These are phyloP conservation scores for Mastacembelus armatus DNA, from an alignment of 2,797 vertebrate genomes.

Conservation along the genomic window DNA sequence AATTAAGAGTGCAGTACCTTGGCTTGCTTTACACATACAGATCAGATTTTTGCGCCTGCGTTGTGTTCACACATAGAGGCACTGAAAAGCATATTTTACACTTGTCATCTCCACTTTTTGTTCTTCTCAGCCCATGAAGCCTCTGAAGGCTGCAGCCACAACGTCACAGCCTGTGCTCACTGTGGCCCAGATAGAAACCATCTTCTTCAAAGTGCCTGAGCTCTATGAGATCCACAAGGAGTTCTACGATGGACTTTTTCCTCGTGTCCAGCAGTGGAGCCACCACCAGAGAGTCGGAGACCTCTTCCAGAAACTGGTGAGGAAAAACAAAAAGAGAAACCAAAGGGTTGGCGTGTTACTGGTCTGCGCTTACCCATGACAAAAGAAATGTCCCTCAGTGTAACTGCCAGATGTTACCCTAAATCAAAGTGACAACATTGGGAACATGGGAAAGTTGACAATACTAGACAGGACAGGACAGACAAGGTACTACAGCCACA, in stretches of 20 bases:
- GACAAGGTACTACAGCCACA: not conserved
- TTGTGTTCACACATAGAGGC: not conserved
- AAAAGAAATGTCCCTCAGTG: slow-evolving; percentile 15
- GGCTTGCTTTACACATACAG: not conserved
- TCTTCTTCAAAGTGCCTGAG: slow-evolving; percentile 99
- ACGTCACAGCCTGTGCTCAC: slow-evolving; percentile 97
- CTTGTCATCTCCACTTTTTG: not conserved
- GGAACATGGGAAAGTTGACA: slow-evolving; percentile 20
- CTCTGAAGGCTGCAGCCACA: slow-evolving; percentile 95
- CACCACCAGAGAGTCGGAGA: slow-evolving; percentile 96
- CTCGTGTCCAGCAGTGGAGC: slow-evolving; percentile 96
- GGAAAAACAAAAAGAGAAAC: slow-evolving; percentile 36
- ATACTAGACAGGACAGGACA: slow-evolving; percentile 22
- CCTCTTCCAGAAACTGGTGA: slow-evolving; percentile 98
- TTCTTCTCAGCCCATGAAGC: slow-evolving; percentile 93
- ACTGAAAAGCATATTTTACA: not conserved
- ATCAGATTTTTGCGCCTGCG: not conserved
- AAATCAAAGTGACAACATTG: slow-evolving; percentile 47
- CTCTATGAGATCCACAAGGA: slow-evolving; percentile 98
- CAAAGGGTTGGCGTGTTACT: not conserved
- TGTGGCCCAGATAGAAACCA: slow-evolving; percentile 96
- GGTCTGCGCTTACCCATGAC: slow-evolving; percentile 3
- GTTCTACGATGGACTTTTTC: slow-evolving; percentile 94
- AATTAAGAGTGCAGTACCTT: not conserved
- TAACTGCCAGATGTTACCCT: slow-evolving; percentile 18